Percentiles rank a stretch among this genome's conserved stretches.
Conservation (phyloP, 1,140 invertebrate genomes). For the Drosophila punjabiensis region DNA sequence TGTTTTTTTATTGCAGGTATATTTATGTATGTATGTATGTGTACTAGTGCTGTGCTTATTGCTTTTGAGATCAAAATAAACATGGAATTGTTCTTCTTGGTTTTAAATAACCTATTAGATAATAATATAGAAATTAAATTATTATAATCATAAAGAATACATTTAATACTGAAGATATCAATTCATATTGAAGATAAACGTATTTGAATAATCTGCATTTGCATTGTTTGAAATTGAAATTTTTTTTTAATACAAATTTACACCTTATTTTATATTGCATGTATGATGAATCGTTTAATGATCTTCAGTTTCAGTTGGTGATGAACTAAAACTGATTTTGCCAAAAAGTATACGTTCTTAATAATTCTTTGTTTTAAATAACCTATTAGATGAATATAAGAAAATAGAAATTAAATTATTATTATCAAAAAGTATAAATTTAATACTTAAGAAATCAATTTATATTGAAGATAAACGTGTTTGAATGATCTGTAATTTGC, state of each 20-base stretch:
- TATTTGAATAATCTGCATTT: not conserved
- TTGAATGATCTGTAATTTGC: not conserved
- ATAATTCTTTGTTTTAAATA: not conserved
- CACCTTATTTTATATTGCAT: not conserved
- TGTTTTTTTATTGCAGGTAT: not conserved
- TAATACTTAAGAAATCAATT: not conserved
- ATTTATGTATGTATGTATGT: not conserved
- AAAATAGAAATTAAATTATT: not conserved
- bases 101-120: not conserved
- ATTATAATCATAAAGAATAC: not conserved
- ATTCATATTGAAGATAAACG: not conserved
- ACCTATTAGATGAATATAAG: no score
- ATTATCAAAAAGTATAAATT: no score
- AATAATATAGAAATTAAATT: no score
- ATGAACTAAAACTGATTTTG: not conserved
- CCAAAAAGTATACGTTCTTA: conserved; percentile 14
- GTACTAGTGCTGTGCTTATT: not conserved
- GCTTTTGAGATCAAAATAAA: not conserved
- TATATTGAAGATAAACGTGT: not conserved
- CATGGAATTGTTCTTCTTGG: not conserved
- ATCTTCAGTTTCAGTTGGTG: conserved; percentile 1
- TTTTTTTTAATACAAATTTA: not conserved
- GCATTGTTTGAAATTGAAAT: not conserved
- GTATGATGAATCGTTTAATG: not conserved
- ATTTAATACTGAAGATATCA: not conserved